phyloP scores from a whole-genome alignment of 2,888 invertebrate genomes.

The Scotopteryx bipunctaria region DNA sequence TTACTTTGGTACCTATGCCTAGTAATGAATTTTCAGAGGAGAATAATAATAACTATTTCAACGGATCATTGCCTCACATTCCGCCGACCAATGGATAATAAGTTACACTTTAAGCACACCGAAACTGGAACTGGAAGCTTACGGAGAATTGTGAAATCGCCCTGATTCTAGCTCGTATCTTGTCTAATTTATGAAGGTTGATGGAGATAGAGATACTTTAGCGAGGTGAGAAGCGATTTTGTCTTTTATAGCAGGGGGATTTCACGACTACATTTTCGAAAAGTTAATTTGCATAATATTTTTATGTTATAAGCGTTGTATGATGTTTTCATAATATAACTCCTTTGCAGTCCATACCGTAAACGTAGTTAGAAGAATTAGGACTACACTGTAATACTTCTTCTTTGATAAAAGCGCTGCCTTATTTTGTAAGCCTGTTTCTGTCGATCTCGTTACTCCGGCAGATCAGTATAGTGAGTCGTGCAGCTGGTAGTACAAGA shows the following conservation, averaged over 20 bases:
- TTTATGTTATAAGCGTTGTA: background rate
- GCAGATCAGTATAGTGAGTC: no score
- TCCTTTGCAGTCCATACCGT: no score
- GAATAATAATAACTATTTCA: background rate
- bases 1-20: no score
- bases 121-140: constrained; percentile 16
- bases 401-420: no score
- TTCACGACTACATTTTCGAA: constrained; percentile 2
- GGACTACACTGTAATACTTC: no score
- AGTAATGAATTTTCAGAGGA: background rate
- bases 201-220: constrained; percentile 21
- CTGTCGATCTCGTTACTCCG: no score
- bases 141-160: constrained; percentile 14
- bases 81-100: constrained; percentile 16
- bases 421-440: no score
- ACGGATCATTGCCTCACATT: background rate
- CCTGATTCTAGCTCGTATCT: constrained; percentile 25
- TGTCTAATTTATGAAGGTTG: constrained; percentile 28
- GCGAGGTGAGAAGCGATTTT: constrained; percentile 25
- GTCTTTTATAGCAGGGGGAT: constrained; percentile 16
- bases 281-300: constrained; percentile 5
- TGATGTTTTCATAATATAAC: no score
- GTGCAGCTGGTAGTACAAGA: no score
- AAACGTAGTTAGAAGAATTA: no score
- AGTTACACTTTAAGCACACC: constrained; percentile 16